phyloP scores from a whole-genome alignment of 2,113 vertebrate genomes.

The Hemichromis elongatus region DNA sequence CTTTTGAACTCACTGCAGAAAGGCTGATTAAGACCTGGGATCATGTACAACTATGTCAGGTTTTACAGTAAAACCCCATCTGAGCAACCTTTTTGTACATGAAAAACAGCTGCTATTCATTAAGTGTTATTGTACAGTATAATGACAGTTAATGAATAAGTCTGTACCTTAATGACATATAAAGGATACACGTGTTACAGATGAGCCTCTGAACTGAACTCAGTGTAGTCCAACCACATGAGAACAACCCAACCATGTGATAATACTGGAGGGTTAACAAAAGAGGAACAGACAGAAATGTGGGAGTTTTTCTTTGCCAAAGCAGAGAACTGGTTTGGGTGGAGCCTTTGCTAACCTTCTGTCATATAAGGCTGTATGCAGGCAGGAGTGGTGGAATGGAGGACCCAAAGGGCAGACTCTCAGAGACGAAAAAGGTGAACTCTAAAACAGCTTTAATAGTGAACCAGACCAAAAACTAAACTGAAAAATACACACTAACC shows the following conservation, averaged over 20 bases:
- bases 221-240: slow-evolving; percentile 3
- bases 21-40: not conserved
- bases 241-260: not conserved
- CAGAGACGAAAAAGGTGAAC: too few species aligned
- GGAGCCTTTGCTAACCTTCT: not conserved
- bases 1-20: not conserved
- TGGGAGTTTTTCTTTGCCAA: not conserved
- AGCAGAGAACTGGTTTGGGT: not conserved
- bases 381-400: too few species aligned
- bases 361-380: too few species aligned
- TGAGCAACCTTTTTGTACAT: not conserved
- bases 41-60: not conserved
- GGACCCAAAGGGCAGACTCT: too few species aligned
- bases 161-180: not conserved
- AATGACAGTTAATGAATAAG: not conserved
- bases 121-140: not conserved
- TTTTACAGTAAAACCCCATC: not conserved
- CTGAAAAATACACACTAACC: too few species aligned
- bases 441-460: too few species aligned
- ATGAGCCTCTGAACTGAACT: not conserved
- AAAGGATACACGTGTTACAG: slow-evolving; percentile 12
- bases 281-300: not conserved
- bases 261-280: not conserved
- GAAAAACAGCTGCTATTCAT: not conserved
- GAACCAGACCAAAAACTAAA: too few species aligned